Evolutionary conservation across 2,797 vertebrate species (phyloP).

Genomic region (Coracias cyanogaster): DNA sequence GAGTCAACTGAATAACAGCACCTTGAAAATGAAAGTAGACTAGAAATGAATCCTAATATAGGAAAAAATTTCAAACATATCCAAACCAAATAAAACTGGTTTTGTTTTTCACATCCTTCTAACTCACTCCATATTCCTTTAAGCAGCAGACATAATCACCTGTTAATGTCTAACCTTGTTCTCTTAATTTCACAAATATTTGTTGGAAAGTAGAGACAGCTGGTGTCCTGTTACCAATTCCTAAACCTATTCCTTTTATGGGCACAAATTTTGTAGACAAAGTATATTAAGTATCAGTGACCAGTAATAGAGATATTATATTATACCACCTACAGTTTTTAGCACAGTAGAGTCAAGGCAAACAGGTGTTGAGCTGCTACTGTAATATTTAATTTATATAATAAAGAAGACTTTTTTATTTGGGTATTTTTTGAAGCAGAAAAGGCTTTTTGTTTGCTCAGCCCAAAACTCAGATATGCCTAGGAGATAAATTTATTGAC

Average conservation of each 20-base stretch:
- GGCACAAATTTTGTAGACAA: not conserved
- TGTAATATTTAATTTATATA: not conserved
- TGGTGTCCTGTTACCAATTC: not conserved
- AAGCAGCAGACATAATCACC: not conserved
- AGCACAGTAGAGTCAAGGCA: not conserved
- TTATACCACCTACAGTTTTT: not conserved
- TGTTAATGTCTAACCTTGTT: rapidly evolving
- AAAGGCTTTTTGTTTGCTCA: not conserved
- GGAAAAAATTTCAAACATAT: not conserved
- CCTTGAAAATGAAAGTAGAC: not conserved
- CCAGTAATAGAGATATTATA: not conserved
- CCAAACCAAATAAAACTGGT: not conserved
- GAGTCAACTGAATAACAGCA: not conserved
- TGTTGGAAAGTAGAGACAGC: not conserved
- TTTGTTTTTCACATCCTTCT: not conserved
- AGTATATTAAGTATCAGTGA: not conserved
- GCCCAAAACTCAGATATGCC: not conserved
- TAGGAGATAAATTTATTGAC: not conserved
- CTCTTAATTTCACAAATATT: not conserved
- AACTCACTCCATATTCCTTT: not conserved
- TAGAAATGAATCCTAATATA: not conserved
- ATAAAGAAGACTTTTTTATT: not conserved
- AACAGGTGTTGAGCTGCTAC: rapidly evolving
- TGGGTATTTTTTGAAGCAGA: not conserved
- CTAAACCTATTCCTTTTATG: not conserved